Percentiles rank a stretch among this genome's conserved stretches.
These are phyloP conservation scores for Agelastica alni DNA, from an alignment of 2,888 invertebrate genomes.

Conservation along the genomic window DNA sequence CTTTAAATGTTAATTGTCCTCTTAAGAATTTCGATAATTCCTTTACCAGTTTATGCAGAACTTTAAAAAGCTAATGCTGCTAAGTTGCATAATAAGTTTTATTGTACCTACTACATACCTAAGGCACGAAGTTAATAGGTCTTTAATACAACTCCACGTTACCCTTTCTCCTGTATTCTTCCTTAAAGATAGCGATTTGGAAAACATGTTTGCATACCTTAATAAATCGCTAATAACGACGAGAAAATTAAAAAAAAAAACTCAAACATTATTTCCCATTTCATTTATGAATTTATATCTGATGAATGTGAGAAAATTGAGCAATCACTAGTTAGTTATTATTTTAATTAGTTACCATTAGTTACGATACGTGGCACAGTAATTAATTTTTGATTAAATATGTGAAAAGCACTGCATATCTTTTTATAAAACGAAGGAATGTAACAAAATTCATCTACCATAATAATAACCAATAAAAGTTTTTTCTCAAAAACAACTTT, in stretches of 20 bases:
- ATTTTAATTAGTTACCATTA: conserved; percentile 9
- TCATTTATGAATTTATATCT: conserved; percentile 5
- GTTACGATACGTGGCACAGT: background rate
- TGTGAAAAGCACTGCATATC: background rate
- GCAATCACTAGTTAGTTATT: conserved; percentile 16
- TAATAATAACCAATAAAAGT: no score
- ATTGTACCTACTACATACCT: conserved; percentile 27
- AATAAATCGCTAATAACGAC: background rate
- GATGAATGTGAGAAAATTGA: conserved; percentile 15
- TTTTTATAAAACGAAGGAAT: no score
- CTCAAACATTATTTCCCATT: background rate
- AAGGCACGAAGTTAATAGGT: conserved; percentile 19
- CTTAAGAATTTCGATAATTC: background rate
- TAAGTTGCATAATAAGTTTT: conserved; percentile 43
- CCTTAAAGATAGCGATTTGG: background rate
- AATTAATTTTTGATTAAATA: background rate
- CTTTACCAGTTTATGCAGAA: conserved; percentile 30
- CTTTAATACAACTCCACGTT: conserved; percentile 22
- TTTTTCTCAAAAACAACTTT: no score
- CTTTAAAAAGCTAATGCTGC: conserved; percentile 34
- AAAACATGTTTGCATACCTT: background rate
- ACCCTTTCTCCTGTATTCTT: conserved; percentile 3
- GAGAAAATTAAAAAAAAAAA: background rate
- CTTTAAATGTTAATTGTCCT: conserved; percentile 29
- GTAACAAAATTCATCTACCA: no score